Evolutionary conservation across 2,113 vertebrate genomes (phyloP).

Genomic region (Scytalopus superciliaris): DNA sequence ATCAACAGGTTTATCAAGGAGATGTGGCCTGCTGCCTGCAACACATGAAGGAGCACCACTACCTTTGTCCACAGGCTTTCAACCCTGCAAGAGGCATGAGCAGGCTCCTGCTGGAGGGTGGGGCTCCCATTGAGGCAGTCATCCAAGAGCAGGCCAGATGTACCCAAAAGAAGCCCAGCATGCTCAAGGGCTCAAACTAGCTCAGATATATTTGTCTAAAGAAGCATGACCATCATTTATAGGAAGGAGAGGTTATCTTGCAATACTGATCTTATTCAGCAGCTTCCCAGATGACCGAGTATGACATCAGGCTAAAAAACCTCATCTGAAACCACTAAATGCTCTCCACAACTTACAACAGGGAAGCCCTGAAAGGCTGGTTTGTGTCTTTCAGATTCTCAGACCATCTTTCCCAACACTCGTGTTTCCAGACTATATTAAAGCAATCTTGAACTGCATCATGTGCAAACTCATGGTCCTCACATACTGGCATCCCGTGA

Average conservation of each 20-base stretch:
- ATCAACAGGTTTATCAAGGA: not conserved
- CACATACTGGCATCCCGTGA: not conserved
- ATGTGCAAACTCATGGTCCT: not conserved
- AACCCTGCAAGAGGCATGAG: fast-evolving
- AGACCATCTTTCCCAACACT: not conserved
- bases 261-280: not conserved
- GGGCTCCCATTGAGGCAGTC: not conserved
- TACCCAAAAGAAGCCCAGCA: not conserved
- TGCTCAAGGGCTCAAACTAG: not conserved
- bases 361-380: not conserved
- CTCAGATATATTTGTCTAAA: not conserved
- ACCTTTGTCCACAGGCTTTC: not conserved
- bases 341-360: not conserved
- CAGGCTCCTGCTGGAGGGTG: not conserved
- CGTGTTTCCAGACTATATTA: not conserved
- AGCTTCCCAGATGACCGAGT: not conserved
- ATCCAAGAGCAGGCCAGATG: fast-evolving
- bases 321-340: constrained; percentile 9
- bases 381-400: not conserved
- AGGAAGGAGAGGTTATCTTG: constrained; percentile 1
- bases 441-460: not conserved
- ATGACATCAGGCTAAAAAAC: not conserved
- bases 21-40: not conserved
- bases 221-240: not conserved
- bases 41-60: fast-evolving